Base-by-base conservation (phyloP, 2,888 invertebrate genomes). In the Drosophila anomalata region DNA sequence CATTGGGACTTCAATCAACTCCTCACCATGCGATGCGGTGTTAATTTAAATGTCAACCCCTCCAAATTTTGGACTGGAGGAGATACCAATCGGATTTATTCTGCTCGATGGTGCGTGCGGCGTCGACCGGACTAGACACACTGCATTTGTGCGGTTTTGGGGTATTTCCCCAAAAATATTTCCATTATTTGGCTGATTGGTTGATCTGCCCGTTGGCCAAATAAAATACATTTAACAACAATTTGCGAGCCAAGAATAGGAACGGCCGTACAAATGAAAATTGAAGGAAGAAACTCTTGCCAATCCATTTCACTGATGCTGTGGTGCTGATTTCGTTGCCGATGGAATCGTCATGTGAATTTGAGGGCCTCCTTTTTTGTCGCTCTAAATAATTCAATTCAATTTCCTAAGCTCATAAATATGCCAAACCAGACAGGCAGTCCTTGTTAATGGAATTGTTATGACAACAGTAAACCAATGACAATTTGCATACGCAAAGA, bases 381-480 rank as follows among this genome's bases (percentile, higher is more conserved):
- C 62, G 76, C 62, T 44, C 65, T 58, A 46, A 52, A 31, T 44
- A 59, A 68, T 78, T 72, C 63, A 77, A 77, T 80, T 83, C 70
- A 72, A 78, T 86, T 86, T 83, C 71, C 84, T 73, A 48, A 48
- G 56, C 31, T 71, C 80, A 75, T 83, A 80, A 82, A 86, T 68
- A 71, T 39, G 52, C 44, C 55, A 39, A 54, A 65, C 71, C 77
- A 61, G 51, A 60, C 71, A 44, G 42, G 58, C 79, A 7, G 41
- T 5, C 51, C 52, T 81, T 76, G 79, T 67, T 80, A 80, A 80
- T 80, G 71, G 79, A 85, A 82, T 77, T 77, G 83, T 82, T 82
- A 85, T 86, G 86, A 82, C 86, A 83, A 53, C 66, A 68, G 72
- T 48, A 58, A 56, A 57, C 42, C 42, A 62, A 59, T 75, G 57